Conservation (phyloP, 2,888 invertebrate species). For the Ommatoiulus sabulosus region DNA sequence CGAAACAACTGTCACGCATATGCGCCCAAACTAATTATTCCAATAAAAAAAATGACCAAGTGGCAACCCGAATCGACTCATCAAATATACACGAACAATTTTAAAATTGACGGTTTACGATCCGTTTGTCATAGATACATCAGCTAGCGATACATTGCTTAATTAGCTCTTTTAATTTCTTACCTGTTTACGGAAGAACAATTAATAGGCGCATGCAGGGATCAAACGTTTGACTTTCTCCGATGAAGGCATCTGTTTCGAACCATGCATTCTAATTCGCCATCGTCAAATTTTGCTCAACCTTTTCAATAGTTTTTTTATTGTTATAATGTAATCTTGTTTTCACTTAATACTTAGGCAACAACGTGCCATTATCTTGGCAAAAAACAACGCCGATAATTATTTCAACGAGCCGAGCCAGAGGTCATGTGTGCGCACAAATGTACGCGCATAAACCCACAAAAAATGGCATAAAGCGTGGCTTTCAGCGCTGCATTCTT, state of each 20-base stretch:
- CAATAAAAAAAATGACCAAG: too few relatives aligned
- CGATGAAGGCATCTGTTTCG: background rate
- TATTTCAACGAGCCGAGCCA: constrained; percentile 36
- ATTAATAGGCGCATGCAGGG: too few relatives aligned
- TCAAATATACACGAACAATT: too few relatives aligned
- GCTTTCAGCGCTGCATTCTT: constrained; percentile 14
- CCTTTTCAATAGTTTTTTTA: background rate
- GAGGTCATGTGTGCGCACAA: constrained; percentile 5
- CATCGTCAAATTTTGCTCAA: background rate
- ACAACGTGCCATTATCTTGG: constrained; percentile 15
- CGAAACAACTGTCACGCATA: too few relatives aligned
- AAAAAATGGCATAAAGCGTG: background rate
- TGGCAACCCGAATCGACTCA: too few relatives aligned
- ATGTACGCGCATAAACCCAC: background rate
- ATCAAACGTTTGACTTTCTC: background rate
- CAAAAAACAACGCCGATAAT: background rate
- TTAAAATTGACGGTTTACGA: too few relatives aligned
- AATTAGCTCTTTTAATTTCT: background rate
- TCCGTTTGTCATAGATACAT: background rate
- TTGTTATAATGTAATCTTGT: constrained; percentile 23
- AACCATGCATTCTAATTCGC: background rate
- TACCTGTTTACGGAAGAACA: background rate
- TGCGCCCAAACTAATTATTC: too few relatives aligned
- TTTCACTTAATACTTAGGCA: background rate
- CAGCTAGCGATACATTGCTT: background rate